Conservation (phyloP, 2,113 vertebrate species). For the Neolamprologus toae region DNA sequence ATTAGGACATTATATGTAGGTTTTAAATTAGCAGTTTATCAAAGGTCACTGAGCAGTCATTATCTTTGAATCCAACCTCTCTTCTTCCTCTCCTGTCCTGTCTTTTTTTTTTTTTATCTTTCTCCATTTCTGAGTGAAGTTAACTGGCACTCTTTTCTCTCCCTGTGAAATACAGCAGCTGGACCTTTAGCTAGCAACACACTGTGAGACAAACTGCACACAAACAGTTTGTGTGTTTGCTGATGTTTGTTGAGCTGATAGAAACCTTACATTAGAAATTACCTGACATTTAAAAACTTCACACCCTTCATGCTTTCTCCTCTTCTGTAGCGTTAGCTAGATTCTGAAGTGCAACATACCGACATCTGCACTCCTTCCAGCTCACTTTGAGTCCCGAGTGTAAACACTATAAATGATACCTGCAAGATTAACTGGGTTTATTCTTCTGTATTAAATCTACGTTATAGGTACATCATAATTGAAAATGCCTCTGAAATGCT, state of each 20-base stretch:
- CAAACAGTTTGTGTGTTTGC: background rate
- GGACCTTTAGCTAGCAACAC: background rate
- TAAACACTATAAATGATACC: background rate
- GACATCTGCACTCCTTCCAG: background rate
- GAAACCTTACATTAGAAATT: background rate
- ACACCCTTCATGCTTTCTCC: background rate
- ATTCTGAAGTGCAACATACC: background rate
- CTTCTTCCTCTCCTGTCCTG: background rate
- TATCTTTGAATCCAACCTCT: background rate
- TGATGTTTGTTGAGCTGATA: background rate
- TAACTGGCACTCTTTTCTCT: background rate
- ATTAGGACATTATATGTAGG: background rate
- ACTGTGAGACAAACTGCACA: background rate
- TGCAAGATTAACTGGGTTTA: background rate
- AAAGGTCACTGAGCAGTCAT: background rate
- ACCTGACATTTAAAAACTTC: background rate
- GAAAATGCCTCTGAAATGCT: background rate
- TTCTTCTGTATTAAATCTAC: background rate
- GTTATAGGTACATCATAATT: background rate
- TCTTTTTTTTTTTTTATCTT: background rate
- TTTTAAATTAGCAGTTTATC: background rate
- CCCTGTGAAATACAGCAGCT: background rate
- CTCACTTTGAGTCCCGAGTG: background rate
- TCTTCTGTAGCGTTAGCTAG: background rate
- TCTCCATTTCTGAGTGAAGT: background rate